Percentiles rank a stretch among this genome's conserved stretches.
phyloP scores from a whole-genome alignment of 2,797 vertebrate species.

The Sebastes matsubarae region DNA sequence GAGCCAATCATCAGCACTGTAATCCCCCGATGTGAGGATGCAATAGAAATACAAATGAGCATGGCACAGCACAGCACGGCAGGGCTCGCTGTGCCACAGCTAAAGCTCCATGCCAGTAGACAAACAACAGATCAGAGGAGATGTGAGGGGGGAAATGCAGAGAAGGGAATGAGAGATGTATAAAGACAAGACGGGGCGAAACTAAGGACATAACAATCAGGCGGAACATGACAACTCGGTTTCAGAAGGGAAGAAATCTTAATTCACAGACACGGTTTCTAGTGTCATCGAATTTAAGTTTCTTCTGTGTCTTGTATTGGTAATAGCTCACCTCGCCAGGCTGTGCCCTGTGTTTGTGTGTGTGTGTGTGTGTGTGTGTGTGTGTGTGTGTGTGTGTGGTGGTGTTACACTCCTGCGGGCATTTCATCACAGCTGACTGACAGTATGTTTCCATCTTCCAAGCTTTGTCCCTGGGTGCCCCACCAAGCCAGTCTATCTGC shows the following conservation, averaged over 20 bases:
- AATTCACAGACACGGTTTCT: not conserved
- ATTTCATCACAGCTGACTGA: constrained; percentile 67
- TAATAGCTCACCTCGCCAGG: constrained; percentile 9
- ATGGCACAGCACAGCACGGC: not conserved
- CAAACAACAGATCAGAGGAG: constrained; percentile 15
- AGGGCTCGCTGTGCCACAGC: not conserved
- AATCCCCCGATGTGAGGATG: constrained; percentile 4
- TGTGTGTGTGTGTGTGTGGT: constrained; percentile 9
- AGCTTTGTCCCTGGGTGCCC: constrained; percentile 52
- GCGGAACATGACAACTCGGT: not conserved
- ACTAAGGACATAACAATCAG: not conserved
- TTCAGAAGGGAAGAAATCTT: not conserved
- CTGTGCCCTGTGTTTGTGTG: constrained; percentile 6
- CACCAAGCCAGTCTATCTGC: constrained; percentile 38
- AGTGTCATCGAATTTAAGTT: not conserved
- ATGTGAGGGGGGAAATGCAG: not conserved
- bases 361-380: constrained; percentile 4
- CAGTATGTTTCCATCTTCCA: constrained; percentile 58
- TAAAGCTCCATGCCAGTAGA: not conserved
- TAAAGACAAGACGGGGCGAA: not conserved
- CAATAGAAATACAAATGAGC: constrained; percentile 21
- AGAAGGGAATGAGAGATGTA: not conserved
- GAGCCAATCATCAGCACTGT: constrained; percentile 1
- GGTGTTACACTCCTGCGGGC: constrained; percentile 50
- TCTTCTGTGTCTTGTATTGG: constrained; percentile 5